Evolutionary conservation across 1,140 invertebrate species (phyloP).

Genomic region (Stegodyphus dumicola): DNA sequence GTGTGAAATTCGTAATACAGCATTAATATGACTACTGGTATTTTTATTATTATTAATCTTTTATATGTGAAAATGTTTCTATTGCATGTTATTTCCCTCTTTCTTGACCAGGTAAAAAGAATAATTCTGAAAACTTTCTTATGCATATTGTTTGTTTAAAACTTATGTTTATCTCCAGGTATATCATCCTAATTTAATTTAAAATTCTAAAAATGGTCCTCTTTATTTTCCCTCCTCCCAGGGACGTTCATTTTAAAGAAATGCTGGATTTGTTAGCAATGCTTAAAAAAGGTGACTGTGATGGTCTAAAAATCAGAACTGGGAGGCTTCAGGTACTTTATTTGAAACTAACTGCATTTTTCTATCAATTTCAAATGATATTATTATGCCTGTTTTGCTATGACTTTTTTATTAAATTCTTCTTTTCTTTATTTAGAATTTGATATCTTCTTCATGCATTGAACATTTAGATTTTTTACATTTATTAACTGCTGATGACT

Average conservation of each 20-base stretch:
- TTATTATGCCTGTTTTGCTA: too few relatives aligned
- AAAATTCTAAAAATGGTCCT: neutral
- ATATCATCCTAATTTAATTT: too few relatives aligned
- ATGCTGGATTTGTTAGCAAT: constrained; percentile 96
- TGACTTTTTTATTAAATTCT: neutral
- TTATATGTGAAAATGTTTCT: too few relatives aligned
- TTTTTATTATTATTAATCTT: too few relatives aligned
- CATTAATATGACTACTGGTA: too few relatives aligned
- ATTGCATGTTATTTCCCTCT: neutral
- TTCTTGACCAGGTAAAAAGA: too few relatives aligned
- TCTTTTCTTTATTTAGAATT: constrained; percentile 72
- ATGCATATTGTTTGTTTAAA: too few relatives aligned
- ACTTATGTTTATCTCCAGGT: too few relatives aligned
- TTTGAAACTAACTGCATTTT: too few relatives aligned
- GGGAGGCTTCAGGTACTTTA: constrained; percentile 83
- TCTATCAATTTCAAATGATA: too few relatives aligned
- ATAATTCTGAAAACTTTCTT: too few relatives aligned
- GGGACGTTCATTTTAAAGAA: constrained; percentile 96
- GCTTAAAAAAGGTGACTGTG: constrained; percentile 96
- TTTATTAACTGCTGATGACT: constrained; percentile 76
- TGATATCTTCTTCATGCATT: constrained; percentile 94
- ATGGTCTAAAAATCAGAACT: constrained; percentile 93
- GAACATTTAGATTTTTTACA: constrained; percentile 95
- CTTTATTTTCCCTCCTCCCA: constrained; percentile 64
- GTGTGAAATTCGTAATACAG: too few relatives aligned